These are phyloP conservation scores for Sebastiscus tertius DNA, from an alignment of 2,797 vertebrate species.

Conservation along the genomic window DNA sequence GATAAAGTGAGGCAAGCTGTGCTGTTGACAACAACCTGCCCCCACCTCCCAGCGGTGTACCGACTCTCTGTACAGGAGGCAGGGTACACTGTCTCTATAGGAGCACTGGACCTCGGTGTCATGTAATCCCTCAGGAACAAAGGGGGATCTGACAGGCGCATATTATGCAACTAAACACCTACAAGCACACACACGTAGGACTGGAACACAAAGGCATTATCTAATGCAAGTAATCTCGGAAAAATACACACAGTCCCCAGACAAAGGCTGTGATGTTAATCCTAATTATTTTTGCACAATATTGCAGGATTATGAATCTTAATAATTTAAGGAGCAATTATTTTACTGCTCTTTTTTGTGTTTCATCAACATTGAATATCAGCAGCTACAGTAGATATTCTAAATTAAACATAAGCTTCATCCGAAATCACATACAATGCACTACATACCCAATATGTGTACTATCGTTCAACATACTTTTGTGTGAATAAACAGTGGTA, in stretches of 20 bases:
- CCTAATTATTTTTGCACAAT: not conserved
- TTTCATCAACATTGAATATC: not conserved
- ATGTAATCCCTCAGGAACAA: conserved; percentile 32
- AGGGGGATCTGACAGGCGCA: conserved; percentile 4
- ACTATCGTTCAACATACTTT: too few species aligned
- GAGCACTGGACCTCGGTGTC: conserved; percentile 29
- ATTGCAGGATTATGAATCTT: not conserved
- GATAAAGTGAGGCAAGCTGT: conserved; percentile 66
- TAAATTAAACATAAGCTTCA: not conserved
- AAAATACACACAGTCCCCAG: not conserved
- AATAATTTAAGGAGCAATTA: not conserved
- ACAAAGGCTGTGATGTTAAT: not conserved
- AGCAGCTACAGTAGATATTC: not conserved
- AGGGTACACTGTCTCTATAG: conserved; percentile 29
- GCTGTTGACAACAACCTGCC: conserved; percentile 63
- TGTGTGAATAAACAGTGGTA: too few species aligned
- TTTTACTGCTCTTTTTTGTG: not conserved
- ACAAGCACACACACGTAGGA: not conserved
- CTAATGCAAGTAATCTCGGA: not conserved
- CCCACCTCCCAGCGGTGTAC: conserved; percentile 50
- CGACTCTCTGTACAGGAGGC: conserved; percentile 33
- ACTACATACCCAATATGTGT: too few species aligned
- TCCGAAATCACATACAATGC: too few species aligned
- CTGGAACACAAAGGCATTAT: not conserved
- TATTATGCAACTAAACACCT: conserved; percentile 11